Base-by-base conservation (phyloP, 2,888 invertebrate genomes). In the Drosophila infuscata region DNA sequence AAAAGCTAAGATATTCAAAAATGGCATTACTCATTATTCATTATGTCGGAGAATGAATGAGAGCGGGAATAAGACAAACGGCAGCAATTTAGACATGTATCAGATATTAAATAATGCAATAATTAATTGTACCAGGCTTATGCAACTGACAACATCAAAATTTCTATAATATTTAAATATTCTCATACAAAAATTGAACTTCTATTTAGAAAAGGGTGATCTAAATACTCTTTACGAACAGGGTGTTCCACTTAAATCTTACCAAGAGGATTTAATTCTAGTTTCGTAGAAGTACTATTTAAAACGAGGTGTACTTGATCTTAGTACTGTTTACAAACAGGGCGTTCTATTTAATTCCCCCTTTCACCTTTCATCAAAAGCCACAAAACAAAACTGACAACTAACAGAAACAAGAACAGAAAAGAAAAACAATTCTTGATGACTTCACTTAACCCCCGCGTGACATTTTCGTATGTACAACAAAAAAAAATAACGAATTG, bases 381-480 rank as follows among this genome's bases (percentile, higher is more conserved):
- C 46, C 25, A 15, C 25, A 46, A 36, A 53, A 3, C 6, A 35
- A 49, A 65, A 36, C 9, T 20, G 3, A 51, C 11, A 33, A 51
- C 25, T 35, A 17, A 52, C 11, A 57, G 9, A 36, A 52, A 53
- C 29, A 38, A 52, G 36, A 41, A 63, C n/a, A 62, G 25, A 25
- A 35, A 30, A 49, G 29, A 29, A 49, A 30, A 36, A 36, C 29
- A 59, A 33, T 56, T 54, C 30, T 53, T 15, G 33, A 41, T 76
- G 68, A 61, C 60, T 70, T 67, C 54, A 62, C 58, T 70, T 81
- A 70, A 78, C 74, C 74, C 71, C 65, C 49, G 35, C 8, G 15
- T 60, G 58, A 73, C 69, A 61, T 57, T 67, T 30, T 51, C 58
- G 8, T 51, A 41, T 29, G 17, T 57, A 41, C 29, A 57, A 51